phyloP scores from a whole-genome alignment of 1,140 invertebrate species.

The Drosophila fuyamai region DNA sequence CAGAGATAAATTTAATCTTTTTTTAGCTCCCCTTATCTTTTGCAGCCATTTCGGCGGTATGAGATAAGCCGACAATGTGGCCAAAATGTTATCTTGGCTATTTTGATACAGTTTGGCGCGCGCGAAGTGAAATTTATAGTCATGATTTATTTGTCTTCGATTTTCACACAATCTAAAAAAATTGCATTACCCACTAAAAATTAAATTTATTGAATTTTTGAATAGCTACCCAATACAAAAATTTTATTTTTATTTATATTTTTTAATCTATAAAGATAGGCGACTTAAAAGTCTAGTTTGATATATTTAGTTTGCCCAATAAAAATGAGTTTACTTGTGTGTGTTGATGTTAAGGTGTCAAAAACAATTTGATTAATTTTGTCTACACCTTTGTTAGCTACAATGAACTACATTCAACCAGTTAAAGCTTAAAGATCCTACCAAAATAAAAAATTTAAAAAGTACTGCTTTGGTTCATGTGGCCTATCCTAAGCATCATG shows the following conservation, averaged over 20 bases:
- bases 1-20: slow-evolving; percentile 4
- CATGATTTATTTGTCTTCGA: background rate
- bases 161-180: background rate
- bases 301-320: background rate
- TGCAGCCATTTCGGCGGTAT: background rate
- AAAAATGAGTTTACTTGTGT: background rate
- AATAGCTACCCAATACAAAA: no score
- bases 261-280: background rate
- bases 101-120: slow-evolving; percentile 1
- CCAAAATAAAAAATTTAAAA: background rate
- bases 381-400: background rate
- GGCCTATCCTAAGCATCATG: slow-evolving; percentile 11
- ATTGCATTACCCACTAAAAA: background rate
- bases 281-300: background rate
- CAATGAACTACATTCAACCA: background rate
- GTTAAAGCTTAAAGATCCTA: background rate
- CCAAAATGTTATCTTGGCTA: slow-evolving; percentile 11
- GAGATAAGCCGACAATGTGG: slow-evolving; percentile 10
- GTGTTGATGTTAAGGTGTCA: background rate
- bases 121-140: background rate
- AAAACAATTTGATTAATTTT: background rate
- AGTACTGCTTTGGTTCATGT: slow-evolving; percentile 5
- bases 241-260: no score
- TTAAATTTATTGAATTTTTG: no score
- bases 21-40: slow-evolving; percentile 18